These are phyloP conservation scores for Corbicula japonica DNA, from an alignment of 2,888 invertebrate species.

Conservation along the genomic window DNA sequence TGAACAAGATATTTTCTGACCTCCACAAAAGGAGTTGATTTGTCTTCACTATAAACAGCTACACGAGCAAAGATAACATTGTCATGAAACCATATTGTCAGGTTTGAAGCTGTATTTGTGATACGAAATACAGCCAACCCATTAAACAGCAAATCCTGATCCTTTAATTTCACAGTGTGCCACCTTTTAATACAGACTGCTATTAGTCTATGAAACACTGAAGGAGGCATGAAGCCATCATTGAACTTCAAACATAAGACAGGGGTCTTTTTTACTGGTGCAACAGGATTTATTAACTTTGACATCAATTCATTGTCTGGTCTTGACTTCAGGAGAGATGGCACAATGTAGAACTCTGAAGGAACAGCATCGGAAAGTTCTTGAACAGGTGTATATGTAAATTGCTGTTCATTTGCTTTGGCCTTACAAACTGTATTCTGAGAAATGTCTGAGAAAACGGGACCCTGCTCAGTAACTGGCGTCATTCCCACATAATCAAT, in stretches of 20 bases:
- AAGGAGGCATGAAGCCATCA: conserved; percentile 56
- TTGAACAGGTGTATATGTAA: too few relatives aligned
- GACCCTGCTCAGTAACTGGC: too few relatives aligned
- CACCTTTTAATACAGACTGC: conserved; percentile 53
- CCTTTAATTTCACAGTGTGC: conserved; percentile 9
- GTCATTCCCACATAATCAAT: too few relatives aligned
- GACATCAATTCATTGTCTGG: conserved; percentile 1
- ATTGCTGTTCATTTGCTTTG: too few relatives aligned
- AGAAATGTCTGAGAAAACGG: too few relatives aligned
- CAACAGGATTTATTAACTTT: conserved; percentile 13
- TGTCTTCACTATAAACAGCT: conserved; percentile 5
- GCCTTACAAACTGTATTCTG: too few relatives aligned
- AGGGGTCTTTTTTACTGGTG: conserved; percentile 34
- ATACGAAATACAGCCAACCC: conserved; percentile 52
- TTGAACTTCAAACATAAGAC: conserved; percentile 45
- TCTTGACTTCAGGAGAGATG: conserved; percentile 36
- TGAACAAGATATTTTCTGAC: conserved; percentile 12
- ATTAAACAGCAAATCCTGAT: conserved; percentile 36
- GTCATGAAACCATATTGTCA: conserved; percentile 55
- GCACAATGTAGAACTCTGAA: conserved; percentile 54
- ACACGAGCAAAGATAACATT: conserved; percentile 49
- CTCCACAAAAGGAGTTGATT: too few relatives aligned
- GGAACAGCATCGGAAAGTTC: not conserved
- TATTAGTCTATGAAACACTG: conserved; percentile 57
- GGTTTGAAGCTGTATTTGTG: conserved; percentile 6